phyloP scores from a whole-genome alignment of 1,140 invertebrate genomes.

The Eupeodes corollae region DNA sequence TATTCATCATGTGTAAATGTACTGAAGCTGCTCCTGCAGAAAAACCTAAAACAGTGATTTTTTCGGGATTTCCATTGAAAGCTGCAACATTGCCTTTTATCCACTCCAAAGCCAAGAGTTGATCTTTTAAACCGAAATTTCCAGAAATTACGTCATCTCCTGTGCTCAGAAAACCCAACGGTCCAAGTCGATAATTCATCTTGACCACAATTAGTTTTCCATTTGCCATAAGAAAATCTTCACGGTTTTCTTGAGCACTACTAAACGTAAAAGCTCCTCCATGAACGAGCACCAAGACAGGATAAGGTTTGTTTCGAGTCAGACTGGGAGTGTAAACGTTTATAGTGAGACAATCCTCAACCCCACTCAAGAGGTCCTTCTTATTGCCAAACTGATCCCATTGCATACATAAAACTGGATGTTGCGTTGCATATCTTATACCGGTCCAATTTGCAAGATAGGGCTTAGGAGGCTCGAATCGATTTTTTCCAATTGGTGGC shows the following conservation, averaged over 20 bases:
- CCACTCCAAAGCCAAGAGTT: conserved; percentile 37
- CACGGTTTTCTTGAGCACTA: conserved; percentile 38
- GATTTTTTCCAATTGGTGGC: conserved; percentile 35
- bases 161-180: conserved; percentile 46
- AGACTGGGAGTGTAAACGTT: conserved; percentile 30
- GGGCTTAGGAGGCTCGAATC: conserved; percentile 25
- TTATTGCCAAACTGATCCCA: conserved; percentile 16
- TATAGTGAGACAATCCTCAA: conserved; percentile 35
- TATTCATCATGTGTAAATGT: conserved; percentile 42
- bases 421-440: conserved; percentile 13
- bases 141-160: conserved; percentile 36
- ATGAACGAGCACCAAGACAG: conserved; percentile 42
- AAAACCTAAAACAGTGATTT: conserved; percentile 31
- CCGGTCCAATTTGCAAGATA: conserved; percentile 12
- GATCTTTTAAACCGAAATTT: conserved; percentile 46
- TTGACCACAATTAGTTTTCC: conserved; percentile 48
- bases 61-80: conserved; percentile 31
- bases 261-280: conserved; percentile 42
- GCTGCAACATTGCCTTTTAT: conserved; percentile 22
- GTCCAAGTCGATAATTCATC: conserved; percentile 52
- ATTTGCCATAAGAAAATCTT: conserved; percentile 45
- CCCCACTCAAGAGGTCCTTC: conserved; percentile 15
- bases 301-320: conserved; percentile 10
- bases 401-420: conserved; percentile 15
- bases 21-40: conserved; percentile 37